Percentiles rank a stretch among this genome's conserved stretches.
phyloP scores from a whole-genome alignment of 2,888 invertebrate genomes.

The Brenthis ino region DNA sequence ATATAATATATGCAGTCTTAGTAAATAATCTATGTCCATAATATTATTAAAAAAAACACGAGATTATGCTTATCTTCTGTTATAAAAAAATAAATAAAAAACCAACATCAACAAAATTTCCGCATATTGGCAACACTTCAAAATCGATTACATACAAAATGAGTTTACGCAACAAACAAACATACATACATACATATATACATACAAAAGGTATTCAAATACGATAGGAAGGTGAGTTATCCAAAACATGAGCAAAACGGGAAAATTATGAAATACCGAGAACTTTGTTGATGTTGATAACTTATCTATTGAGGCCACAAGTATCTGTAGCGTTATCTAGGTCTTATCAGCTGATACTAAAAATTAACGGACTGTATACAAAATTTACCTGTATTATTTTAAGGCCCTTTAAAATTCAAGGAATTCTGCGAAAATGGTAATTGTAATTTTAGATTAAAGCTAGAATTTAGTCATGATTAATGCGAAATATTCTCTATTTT shows the following conservation, averaged over 20 bases:
- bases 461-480: neutral
- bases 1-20: too few species aligned
- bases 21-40: too few species aligned
- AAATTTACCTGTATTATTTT: slow-evolving; percentile 14
- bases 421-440: neutral
- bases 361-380: slow-evolving; percentile 23
- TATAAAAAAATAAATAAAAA: too few species aligned
- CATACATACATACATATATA: neutral
- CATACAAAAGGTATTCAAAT: neutral
- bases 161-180: neutral
- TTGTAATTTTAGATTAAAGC: neutral
- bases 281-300: slow-evolving; percentile 39
- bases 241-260: slow-evolving; percentile 18
- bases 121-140: neutral
- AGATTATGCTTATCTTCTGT: too few species aligned
- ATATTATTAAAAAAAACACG: too few species aligned
- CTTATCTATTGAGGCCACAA: slow-evolving; percentile 62
- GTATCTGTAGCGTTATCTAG: slow-evolving; percentile 63
- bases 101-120: too few species aligned
- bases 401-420: neutral
- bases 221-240: neutral
- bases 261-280: slow-evolving; percentile 44
- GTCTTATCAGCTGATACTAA: slow-evolving; percentile 52
- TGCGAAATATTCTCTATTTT: neutral
- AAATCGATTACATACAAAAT: slow-evolving; percentile 11